phyloP scores from a whole-genome alignment of 1,140 invertebrate species.

The Sminthurides bifidus region DNA sequence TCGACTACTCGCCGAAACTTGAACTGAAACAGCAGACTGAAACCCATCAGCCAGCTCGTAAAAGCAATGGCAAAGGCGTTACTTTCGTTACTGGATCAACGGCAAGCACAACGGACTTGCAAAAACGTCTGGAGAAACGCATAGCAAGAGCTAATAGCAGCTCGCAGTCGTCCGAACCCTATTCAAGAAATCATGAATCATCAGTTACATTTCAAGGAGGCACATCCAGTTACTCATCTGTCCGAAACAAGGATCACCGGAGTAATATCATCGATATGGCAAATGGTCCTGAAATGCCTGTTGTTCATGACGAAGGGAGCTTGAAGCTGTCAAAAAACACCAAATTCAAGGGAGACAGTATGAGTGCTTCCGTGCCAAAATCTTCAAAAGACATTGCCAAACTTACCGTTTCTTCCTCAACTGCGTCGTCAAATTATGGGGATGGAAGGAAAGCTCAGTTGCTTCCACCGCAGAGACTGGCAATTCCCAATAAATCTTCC shows the following conservation, averaged over 20 bases:
- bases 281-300: too few relatives aligned
- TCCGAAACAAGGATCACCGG: too few relatives aligned
- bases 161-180: background rate
- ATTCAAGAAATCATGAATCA: background rate
- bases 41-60: background rate
- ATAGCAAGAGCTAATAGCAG: constrained; percentile 14
- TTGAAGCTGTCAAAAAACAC: background rate
- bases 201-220: too few relatives aligned
- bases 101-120: constrained; percentile 5
- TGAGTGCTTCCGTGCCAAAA: background rate
- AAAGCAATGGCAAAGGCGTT: background rate
- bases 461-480: constrained; percentile 21
- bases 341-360: background rate
- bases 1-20: background rate
- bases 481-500: constrained; percentile 15
- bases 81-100: background rate
- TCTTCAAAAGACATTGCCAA: background rate
- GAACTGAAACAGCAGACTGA: background rate
- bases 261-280: too few relatives aligned
- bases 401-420: background rate
- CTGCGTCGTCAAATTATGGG: background rate
- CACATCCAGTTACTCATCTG: too few relatives aligned
- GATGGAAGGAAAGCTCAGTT: constrained; percentile 8
- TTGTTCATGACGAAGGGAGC: background rate
- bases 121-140: constrained; percentile 16